phyloP scores from a whole-genome alignment of 2,888 invertebrate genomes.

The Drosophila monieri region DNA sequence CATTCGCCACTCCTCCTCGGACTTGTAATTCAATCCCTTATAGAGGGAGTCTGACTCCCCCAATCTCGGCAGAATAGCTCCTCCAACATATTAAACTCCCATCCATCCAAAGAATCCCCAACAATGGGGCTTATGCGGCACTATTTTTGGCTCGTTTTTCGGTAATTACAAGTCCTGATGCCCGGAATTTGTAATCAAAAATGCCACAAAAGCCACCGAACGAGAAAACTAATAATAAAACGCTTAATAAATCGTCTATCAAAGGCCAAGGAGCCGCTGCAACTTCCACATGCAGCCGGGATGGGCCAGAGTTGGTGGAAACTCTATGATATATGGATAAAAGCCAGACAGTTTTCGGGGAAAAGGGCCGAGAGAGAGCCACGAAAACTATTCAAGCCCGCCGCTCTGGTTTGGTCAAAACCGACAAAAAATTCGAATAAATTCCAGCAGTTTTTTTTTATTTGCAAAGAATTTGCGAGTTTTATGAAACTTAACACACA shows the following conservation, averaged over 20 bases:
- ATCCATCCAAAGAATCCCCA: slow-evolving; percentile 23
- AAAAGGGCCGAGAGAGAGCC: slow-evolving; percentile 1
- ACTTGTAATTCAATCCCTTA: slow-evolving; percentile 2
- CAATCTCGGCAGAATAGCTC: neutral
- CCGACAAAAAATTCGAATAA: slow-evolving; percentile 38
- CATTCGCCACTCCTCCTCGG: slow-evolving; percentile 31
- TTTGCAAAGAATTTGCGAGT: slow-evolving; percentile 1
- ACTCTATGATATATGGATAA: slow-evolving; percentile 64
- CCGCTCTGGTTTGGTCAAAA: slow-evolving; percentile 25
- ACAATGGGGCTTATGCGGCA: slow-evolving; percentile 20
- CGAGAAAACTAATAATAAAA: slow-evolving; percentile 73
- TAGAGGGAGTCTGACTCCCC: too few relatives aligned
- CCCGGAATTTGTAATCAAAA: slow-evolving; percentile 74
- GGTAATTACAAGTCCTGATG: slow-evolving; percentile 48
- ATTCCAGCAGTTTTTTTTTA: slow-evolving; percentile 19
- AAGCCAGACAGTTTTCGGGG: slow-evolving; percentile 7
- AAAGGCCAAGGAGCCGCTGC: slow-evolving; percentile 56
- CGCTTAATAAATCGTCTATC: slow-evolving; percentile 76
- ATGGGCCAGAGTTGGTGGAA: slow-evolving; percentile 28
- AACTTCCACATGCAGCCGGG: slow-evolving; percentile 17
- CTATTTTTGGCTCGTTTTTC: slow-evolving; percentile 20
- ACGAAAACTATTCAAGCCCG: slow-evolving; percentile 33
- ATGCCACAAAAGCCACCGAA: slow-evolving; percentile 64
- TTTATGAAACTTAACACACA: slow-evolving; percentile 19
- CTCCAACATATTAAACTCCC: slow-evolving; percentile 2